Evolutionary conservation across 2,113 vertebrate genomes (phyloP), one percentile per base, ranked within the genome.

Genomic region (Tichodroma muraria): DNA sequence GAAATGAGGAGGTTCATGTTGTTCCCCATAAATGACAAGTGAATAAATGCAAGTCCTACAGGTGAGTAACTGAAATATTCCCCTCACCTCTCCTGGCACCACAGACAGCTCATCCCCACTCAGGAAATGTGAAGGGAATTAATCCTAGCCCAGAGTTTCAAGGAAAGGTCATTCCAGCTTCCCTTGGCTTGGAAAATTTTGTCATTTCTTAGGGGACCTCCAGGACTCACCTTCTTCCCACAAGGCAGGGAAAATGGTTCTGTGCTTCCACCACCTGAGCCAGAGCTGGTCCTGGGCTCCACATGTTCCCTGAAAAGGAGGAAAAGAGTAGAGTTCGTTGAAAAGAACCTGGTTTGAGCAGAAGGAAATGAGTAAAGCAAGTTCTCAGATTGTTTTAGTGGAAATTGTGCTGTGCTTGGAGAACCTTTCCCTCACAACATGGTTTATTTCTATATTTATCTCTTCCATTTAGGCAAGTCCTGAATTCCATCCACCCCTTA

Each of bases 11-110:
- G 35, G 24, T 37, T 88, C 66, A 54, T 25, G 8, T 66, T 85
- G 64, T 38, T 64, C 20, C 88, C 65, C 69, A 42, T 75, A 85
- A 87, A 89, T 66, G 89, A 57, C 66, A 81, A 71, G 47, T 64
- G 61, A 92, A 92, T 69, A 91, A 95, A 85, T 27, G 75, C 57
- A 59, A 50, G 22, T 56, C 35, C 49, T 33, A 6, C 33, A 42
- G 31, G 61, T 83, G 94, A 90, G 31, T 40, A 52, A 90, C 38
- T 66, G 78, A 49, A 85, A 65, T 11, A 44, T 8, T 64, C 49
- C 40, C 38, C 44, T 35, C 30, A 5, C 3, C 4, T 52, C 89
- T 85, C 79, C 85, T 80, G 68, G 61, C 49, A 33, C 53, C 89
- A 6, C 25, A 63, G 44, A 38, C 59, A 20, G 37, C 52, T 57